A percentile compares a stretch with the other conserved stretches of the same genome.
phyloP scores from a whole-genome alignment of 2,797 vertebrate genomes.

The Molossus alvarezi region DNA sequence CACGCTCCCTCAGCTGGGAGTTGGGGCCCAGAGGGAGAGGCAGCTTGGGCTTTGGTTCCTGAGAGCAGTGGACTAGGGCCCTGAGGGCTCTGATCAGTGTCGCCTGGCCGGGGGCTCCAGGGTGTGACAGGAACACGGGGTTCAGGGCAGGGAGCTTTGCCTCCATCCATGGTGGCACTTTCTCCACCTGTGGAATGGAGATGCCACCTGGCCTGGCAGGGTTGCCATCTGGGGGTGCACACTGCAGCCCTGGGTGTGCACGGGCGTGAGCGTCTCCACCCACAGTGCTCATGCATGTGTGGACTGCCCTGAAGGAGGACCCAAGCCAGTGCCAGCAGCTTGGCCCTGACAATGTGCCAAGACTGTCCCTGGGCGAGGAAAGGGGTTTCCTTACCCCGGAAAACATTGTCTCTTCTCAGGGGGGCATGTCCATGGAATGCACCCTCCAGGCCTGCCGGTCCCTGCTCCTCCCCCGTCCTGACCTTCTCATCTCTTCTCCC shows the following conservation, averaged over 20 bases:
- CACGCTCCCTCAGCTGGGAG: not conserved
- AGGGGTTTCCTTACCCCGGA: rapidly evolving
- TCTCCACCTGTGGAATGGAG: not conserved
- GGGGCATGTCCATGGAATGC: rapidly evolving
- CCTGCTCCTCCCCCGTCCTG: not conserved
- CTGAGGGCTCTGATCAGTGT: not conserved
- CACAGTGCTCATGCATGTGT: rapidly evolving
- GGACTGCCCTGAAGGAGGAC: too few relatives aligned
- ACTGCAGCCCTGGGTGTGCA: rapidly evolving
- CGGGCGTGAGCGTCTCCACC: not conserved
- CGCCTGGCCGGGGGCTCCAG: rapidly evolving
- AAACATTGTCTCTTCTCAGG: not conserved
- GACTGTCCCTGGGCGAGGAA: not conserved
- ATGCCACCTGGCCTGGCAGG: rapidly evolving
- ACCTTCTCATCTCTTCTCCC: not conserved
- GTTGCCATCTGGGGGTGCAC: not conserved
- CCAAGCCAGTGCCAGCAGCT: not conserved
- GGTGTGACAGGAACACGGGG: rapidly evolving
- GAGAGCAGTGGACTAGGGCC: rapidly evolving
- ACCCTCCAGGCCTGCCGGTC: not conserved
- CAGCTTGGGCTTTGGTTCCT: too few relatives aligned
- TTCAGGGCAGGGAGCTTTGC: not conserved
- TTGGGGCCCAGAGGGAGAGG: rapidly evolving
- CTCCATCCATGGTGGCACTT: not conserved
- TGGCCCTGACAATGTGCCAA: not conserved